Conservation (phyloP, 1,140 invertebrate species). For the Cataglyphis hispanica region DNA sequence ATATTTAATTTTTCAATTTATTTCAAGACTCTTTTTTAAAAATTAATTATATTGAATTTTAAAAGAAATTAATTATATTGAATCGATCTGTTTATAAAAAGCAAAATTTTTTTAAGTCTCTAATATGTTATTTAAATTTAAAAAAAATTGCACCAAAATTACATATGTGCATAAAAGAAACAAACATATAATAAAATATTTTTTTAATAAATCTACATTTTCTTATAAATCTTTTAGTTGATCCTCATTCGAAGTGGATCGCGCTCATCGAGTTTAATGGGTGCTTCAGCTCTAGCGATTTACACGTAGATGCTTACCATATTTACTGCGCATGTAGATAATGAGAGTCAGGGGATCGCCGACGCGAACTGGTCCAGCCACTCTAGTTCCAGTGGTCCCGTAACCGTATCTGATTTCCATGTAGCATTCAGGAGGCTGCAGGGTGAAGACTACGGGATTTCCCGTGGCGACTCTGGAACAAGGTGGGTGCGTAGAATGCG, state of each 20-base stretch:
- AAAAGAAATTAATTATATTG: too few species aligned
- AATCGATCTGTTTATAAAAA: too few species aligned
- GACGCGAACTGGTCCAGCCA: slow-evolving; percentile 95
- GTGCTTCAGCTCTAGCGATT: background rate
- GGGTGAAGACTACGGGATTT: slow-evolving; percentile 97
- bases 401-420: slow-evolving; percentile 98
- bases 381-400: slow-evolving; percentile 93
- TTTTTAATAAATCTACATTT: background rate
- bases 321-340: slow-evolving; percentile 97
- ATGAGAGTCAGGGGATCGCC: slow-evolving; percentile 96
- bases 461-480: slow-evolving; percentile 94
- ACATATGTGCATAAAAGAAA: too few species aligned
- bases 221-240: background rate
- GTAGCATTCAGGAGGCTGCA: slow-evolving; percentile 97
- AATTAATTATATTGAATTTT: too few species aligned
- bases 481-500: slow-evolving; percentile 59
- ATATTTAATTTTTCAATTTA: too few species aligned
- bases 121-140: too few species aligned
- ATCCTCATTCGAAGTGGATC: background rate
- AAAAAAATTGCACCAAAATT: too few species aligned
- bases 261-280: background rate
- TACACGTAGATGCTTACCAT: slow-evolving; percentile 88
- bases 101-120: too few species aligned
- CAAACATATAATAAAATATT: too few species aligned
- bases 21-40: too few species aligned